Base-by-base conservation (phyloP, 2,888 invertebrate genomes). In the Dichetophora obliterata region DNA sequence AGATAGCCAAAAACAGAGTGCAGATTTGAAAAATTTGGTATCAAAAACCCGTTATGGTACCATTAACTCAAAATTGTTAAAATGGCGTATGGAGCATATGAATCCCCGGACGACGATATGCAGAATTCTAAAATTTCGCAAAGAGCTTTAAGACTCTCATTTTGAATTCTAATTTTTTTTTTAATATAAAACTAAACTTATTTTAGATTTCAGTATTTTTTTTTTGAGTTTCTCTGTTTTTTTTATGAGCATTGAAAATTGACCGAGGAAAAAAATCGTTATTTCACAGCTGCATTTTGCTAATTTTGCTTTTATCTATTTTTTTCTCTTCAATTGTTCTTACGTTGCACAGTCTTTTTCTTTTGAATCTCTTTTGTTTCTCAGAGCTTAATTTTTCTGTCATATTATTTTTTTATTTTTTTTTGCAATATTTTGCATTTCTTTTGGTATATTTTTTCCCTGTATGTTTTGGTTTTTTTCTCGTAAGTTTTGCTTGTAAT, bases 241-340 rank as follows among this genome's bases (percentile, higher is more conserved):
- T 37, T 8, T 37, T 37, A 31, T 37, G 8, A 43, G 5, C 6
- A 31, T 16, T n/a, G 22, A 19, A 66, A 43, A 11, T n/a, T n/a
- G 37, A n/a, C 43, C 19, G 52, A 9, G 22, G 27, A 63, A 22
- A 54, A 69, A 52, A 22, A 24, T 65, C 5, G 3, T 31, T 65
- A 11, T 66, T 22, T 34, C 37, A 3, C 66, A 66, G 8, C 22
- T 66, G 52, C 52, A 54, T 43, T 69, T 69, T 54, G n/a, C 19
- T 54, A 69, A 54, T 69, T 54, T 43, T 69, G 52, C 52, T 69
- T n/a, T n/a, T 54, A 66, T n/a, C 22, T 66, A 11, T 48, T 50
- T 24, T 16, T 11, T 22, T n/a, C 22, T 69, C 34, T 69, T 69
- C 52, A n/a, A 69, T 69, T 54, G 27, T 52, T 31, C 27, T 24